Base-by-base conservation (phyloP, 2,797 vertebrate species). In the Pseudomugil tenellus region DNA sequence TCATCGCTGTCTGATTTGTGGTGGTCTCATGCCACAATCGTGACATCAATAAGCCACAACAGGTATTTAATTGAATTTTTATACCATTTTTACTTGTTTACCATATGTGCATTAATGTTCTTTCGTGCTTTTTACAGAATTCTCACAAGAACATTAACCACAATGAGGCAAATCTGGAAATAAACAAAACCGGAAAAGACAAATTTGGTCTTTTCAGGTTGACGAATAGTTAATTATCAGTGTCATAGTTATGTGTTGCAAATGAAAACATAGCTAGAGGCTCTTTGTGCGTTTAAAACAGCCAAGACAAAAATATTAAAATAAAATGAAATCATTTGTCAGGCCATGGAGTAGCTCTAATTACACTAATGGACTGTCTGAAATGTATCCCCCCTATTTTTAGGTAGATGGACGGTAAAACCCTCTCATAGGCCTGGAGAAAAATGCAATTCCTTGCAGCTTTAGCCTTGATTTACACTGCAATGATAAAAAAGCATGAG, bases 291-390 rank as follows among this genome's bases (percentile, higher is more conserved):
- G 16, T 54, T 63, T 62, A 53, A 13, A 37, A 17, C 35, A 17
- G 43, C 32, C 49, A 51, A 69, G 63, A 80, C 49, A 4, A 57
- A 59, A 63, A 57, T 53, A 82, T 32, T 53, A 35, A 23, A 60
- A 67, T 58, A 64, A 49, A 54, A 63, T 16, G 26, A 19, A 53
- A 39, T 57, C 0, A 37, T 75, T 58, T 59, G 8, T 58, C 52
- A 41, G 66, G 55, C 25, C 63, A 31, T 31, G 32, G 54, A 81
- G 80, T 77, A 59, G 69, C 71, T 87, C 63, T 74, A 62, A 74
- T 85, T 85, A 74, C 80, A 74, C 66, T 79, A 83, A 80, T 77
- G 68, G 80, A 79, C 63, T 3, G 41, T 31, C 49, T 79, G 74
- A 76, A 77, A 79, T 63, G n/a, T 28, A 74, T 77, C 69, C 54